Conservation (phyloP, 2,797 vertebrate genomes). For the Dermochelys coriacea region DNA sequence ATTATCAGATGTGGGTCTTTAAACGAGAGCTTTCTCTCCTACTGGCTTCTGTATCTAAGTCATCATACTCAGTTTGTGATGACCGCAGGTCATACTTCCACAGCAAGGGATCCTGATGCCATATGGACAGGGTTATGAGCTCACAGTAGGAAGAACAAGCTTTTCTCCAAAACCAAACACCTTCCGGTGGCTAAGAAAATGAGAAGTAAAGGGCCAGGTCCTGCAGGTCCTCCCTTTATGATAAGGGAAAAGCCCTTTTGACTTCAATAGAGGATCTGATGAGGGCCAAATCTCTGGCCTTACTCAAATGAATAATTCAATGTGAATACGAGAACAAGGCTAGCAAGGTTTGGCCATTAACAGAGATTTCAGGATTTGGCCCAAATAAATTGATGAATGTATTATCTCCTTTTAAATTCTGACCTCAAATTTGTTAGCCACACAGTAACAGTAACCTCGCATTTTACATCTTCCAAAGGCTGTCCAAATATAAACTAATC, state of each 20-base stretch:
- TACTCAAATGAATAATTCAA: not conserved
- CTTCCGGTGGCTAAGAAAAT: conserved; percentile 50
- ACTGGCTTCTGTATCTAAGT: accelerated
- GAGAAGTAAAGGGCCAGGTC: conserved; percentile 26
- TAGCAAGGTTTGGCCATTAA: not conserved
- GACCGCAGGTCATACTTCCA: accelerated
- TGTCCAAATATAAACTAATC: not conserved
- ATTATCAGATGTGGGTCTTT: not conserved
- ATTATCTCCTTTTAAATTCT: not conserved
- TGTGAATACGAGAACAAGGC: not conserved
- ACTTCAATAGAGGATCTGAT: not conserved
- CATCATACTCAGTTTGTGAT: not conserved
- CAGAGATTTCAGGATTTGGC: not conserved
- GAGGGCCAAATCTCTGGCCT: not conserved
- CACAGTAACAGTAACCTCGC: accelerated
- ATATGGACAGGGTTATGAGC: conserved; percentile 7
- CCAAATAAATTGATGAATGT: not conserved
- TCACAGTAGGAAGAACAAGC: conserved; percentile 59
- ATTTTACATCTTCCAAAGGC: not conserved
- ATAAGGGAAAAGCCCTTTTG: not conserved
- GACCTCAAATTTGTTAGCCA: not conserved
- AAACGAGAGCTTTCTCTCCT: not conserved
- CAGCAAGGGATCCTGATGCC: not conserved
- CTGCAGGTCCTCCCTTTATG: conserved; percentile 2
- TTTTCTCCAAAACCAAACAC: conserved; percentile 52